Base-by-base conservation (phyloP, 2,797 vertebrate genomes). In the Halcyon smyrnensis region DNA sequence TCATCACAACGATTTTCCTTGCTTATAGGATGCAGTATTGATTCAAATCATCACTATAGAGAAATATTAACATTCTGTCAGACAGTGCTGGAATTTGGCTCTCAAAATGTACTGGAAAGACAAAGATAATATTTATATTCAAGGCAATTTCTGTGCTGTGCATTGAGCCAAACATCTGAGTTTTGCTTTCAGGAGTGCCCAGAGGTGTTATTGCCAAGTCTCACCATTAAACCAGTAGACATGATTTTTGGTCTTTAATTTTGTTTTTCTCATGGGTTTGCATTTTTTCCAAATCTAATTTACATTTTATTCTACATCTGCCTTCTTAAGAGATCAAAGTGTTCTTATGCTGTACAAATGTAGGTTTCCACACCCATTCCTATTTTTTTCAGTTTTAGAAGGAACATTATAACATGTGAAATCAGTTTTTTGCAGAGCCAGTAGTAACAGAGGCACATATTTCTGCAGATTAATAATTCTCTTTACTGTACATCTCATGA, bases 381-480 rank as follows among this genome's bases (percentile, higher is more conserved):
- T 94, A 84, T 81, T 83, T 97, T 93, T 96, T 93, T 75, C 81
- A n/a, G 48, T 95, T 96, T 96, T 87, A 81, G 86, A 87, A 87
- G 71, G 69, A 75, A 92, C 69, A 92, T 81, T 89, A 85, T 87
- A 87, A 87, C 71, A 92, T 75, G 73, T 87, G 84, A 97, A 95
- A 96, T 93, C 87, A 87, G 62, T 91, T 95, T 95, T 95, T 89
- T 14, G 25, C 46, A 89, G 84, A 95, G 89, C 78, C 87, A 92
- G 65, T 85, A 94, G 90, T 89, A 95, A 91, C 64, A 90, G 67
- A 95, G 54, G 64, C 92, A 78, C 84, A 89, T 90, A 95, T 92
- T 95, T 95, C 93, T 92, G 43, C n/a, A 95, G 90, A 96, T 95
- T 94, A 97, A 95, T 97, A 96, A 97, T 96, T 97, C 93, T 89